Evolutionary conservation across 2,797 vertebrate genomes (phyloP).

Genomic region (Melanotaenia maccullochi): DNA sequence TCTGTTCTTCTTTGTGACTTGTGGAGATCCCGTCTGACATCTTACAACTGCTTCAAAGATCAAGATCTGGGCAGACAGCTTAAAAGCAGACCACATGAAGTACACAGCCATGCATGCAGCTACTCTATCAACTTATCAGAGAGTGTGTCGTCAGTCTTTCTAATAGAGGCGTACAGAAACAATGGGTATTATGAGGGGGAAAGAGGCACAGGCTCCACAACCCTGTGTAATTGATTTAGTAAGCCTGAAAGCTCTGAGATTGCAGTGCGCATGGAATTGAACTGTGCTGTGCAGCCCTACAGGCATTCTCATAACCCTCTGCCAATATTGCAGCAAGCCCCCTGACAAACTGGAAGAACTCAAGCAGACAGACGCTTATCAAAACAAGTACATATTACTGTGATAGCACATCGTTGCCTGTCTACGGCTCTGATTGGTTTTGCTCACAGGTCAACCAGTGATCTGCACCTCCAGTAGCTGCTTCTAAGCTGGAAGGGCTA

Average conservation of each 20-base stretch:
- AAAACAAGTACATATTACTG: constrained; percentile 63
- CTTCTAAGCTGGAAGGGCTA: constrained; percentile 34
- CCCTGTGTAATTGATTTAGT: constrained; percentile 82
- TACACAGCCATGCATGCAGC: constrained; percentile 27
- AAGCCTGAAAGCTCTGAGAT: constrained; percentile 76
- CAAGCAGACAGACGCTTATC: constrained; percentile 54
- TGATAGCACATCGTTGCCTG: constrained; percentile 56
- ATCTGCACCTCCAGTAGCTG: constrained; percentile 42
- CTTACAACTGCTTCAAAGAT: constrained; percentile 25
- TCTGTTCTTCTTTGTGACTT: constrained; percentile 28
- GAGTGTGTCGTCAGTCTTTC: constrained; percentile 38
- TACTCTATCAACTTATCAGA: constrained; percentile 34
- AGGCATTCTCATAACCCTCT: constrained; percentile 73
- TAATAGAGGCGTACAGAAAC: constrained; percentile 50
- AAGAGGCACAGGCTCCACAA: constrained; percentile 64
- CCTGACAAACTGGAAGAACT: constrained; percentile 57
- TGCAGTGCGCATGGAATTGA: constrained; percentile 69
- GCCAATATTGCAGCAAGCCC: constrained; percentile 67
- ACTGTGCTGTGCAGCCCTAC: constrained; percentile 60
- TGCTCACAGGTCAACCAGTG: constrained; percentile 61
- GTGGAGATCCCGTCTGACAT: constrained; percentile 34
- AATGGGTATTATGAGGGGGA: constrained; percentile 48
- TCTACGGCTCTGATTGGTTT: constrained; percentile 65
- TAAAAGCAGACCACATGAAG: constrained; percentile 29
- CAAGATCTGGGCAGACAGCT: constrained; percentile 14